A percentile compares a stretch with the other conserved stretches of the same genome.
Evolutionary conservation across 1,140 invertebrate genomes (phyloP).

Genomic region (Aphaenogaster ashmeadi): DNA sequence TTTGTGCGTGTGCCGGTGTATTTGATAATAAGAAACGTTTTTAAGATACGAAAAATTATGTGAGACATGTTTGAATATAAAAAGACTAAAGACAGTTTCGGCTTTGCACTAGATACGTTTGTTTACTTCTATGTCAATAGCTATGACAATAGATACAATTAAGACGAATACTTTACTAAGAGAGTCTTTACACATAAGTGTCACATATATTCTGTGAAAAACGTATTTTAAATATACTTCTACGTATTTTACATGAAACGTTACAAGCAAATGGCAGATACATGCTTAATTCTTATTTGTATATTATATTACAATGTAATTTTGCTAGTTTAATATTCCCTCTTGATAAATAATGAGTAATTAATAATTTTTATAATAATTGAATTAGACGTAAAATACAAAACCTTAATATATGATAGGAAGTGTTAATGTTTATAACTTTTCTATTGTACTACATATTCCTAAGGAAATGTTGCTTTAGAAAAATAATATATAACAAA

Average conservation of each 20-base stretch:
- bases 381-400: conserved; percentile 35
- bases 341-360: conserved; percentile 28
- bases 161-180: conserved; percentile 30
- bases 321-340: conserved; percentile 50
- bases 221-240: conserved; percentile 51
- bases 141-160: conserved; percentile 55
- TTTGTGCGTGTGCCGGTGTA: conserved; percentile 4
- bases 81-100: conserved; percentile 26
- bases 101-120: conserved; percentile 37
- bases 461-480: conserved; percentile 26
- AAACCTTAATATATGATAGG: conserved; percentile 23
- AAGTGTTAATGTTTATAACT: conserved; percentile 31
- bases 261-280: conserved; percentile 48
- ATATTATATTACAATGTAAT: conserved; percentile 50
- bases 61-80: conserved; percentile 10
- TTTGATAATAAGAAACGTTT: conserved; percentile 31
- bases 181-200: conserved; percentile 41
- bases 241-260: conserved; percentile 42
- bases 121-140: conserved; percentile 56
- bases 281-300: conserved; percentile 60
- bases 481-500: conserved; percentile 38
- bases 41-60: conserved; percentile 18
- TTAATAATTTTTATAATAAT: conserved; percentile 47
- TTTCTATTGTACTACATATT: conserved; percentile 51
- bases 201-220: conserved; percentile 26